Evolutionary conservation across 2,888 invertebrate genomes (phyloP), one percentile per base, ranked within the genome.

Genomic region (Netelia fuscicornis): DNA sequence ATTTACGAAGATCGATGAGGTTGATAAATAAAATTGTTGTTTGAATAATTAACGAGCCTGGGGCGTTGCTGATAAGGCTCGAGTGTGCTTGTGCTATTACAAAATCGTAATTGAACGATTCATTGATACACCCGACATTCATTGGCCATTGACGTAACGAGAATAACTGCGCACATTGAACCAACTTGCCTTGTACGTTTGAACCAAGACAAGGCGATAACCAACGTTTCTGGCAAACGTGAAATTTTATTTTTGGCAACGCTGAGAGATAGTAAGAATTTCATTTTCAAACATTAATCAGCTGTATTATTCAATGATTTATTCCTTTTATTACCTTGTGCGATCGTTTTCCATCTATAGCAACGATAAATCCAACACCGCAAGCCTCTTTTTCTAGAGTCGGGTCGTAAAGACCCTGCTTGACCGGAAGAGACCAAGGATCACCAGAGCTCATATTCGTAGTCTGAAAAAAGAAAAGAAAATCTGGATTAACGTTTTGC

Each of bases 321-420:
- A 0, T 37, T 3, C 5, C 6, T 37, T 56, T 30, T 92, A 94
- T 94, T 92, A 97, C 97, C 96, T 99, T 98, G 95, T 99, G 97
- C 89, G 98, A 97, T 88, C 97, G 96, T 92, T 96, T 96, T 90
- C 99, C 99, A 96, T 99, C 98, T 95, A 99, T 99, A 94, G 98
- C 98, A 94, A 98, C 99, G 92, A 99, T 98, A 95, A 99, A 99
- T 91, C 99, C 99, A 92, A 99, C 99, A 88, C 99, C 99, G 94
- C 99, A 99, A 88, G 99, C 98, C 94, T 99, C 99, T 94, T 97
- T 98, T 95, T 99, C 99, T 94, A 97, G 96, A 92, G 96, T 96
- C 84, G 99, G 99, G 95, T 98, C 98, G 95, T 99, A 99, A 93
- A 99, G 96, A 95, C 99, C 98, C 96, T 97, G 97, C 95, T 97